phyloP scores from a whole-genome alignment of 2,797 vertebrate species.

The Syndactyla subalaris region DNA sequence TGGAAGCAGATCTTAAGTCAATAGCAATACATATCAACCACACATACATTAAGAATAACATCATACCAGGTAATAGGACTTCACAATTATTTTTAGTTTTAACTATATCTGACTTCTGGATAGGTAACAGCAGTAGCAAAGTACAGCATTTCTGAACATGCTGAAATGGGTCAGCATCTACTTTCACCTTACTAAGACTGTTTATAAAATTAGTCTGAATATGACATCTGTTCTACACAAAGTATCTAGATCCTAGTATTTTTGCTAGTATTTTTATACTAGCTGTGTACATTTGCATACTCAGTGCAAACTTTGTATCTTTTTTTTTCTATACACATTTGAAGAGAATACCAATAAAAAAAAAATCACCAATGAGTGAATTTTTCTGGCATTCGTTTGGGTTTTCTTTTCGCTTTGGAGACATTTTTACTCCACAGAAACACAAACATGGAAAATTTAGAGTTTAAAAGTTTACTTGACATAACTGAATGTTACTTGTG shows the following conservation, averaged over 20 bases:
- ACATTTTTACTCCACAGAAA: background rate
- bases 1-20: background rate
- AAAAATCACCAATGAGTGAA: background rate
- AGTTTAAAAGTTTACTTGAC: background rate
- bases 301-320: background rate
- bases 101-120: background rate
- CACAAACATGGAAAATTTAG: background rate
- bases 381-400: background rate
- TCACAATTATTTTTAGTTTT: background rate
- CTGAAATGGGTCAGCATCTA: background rate
- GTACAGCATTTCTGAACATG: background rate
- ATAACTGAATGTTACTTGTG: background rate
- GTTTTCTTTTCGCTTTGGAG: background rate
- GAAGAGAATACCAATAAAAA: background rate
- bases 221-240: background rate
- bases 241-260: background rate
- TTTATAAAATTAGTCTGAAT: background rate
- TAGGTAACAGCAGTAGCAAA: background rate
- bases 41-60: background rate
- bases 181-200: background rate
- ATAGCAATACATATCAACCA: background rate
- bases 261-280: background rate
- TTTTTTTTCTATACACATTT: background rate
- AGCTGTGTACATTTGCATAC: background rate
- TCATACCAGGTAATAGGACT: background rate